Evolutionary conservation across 2,113 vertebrate species (phyloP).

Genomic region (Isurus oxyrinchus): DNA sequence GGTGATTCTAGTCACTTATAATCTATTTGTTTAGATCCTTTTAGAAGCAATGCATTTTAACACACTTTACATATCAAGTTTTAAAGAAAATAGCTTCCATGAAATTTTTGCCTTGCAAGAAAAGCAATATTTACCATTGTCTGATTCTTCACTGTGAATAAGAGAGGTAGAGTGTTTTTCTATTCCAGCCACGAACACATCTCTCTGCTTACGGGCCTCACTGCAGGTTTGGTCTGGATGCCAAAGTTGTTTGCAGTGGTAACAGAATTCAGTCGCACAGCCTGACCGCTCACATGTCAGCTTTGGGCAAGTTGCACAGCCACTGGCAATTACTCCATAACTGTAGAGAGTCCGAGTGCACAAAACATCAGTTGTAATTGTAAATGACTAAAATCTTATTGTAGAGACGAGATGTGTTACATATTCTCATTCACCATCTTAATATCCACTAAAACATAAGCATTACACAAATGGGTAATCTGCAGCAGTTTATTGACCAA

Average conservation of each 20-base stretch:
- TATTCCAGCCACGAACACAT: slow-evolving; percentile 56
- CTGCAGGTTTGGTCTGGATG: slow-evolving; percentile 71
- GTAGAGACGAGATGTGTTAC: not conserved
- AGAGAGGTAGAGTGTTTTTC: slow-evolving; percentile 56
- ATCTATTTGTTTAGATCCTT: not conserved
- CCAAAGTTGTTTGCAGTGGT: slow-evolving; percentile 80
- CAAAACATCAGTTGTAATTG: not conserved
- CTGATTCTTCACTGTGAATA: slow-evolving; percentile 60
- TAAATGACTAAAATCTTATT: not conserved
- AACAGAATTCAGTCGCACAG: slow-evolving; percentile 76
- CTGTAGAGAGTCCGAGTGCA: slow-evolving; percentile 46
- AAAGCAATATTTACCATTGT: slow-evolving; percentile 53
- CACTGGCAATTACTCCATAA: slow-evolving; percentile 73
- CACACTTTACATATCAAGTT: not conserved
- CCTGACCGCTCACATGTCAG: slow-evolving; percentile 69
- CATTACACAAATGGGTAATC: not conserved
- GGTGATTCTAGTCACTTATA: not conserved
- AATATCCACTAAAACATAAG: not conserved
- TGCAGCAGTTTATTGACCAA: not conserved
- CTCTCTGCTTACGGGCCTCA: slow-evolving; percentile 62
- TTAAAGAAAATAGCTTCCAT: not conserved
- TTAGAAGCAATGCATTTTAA: not conserved
- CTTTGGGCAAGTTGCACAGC: slow-evolving; percentile 73
- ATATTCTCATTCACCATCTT: not conserved
- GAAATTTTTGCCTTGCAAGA: not conserved